A percentile compares a stretch with the other conserved stretches of the same genome.
phyloP scores from a whole-genome alignment of 2,113 vertebrate genomes.

The Entelurus aequoreus region DNA sequence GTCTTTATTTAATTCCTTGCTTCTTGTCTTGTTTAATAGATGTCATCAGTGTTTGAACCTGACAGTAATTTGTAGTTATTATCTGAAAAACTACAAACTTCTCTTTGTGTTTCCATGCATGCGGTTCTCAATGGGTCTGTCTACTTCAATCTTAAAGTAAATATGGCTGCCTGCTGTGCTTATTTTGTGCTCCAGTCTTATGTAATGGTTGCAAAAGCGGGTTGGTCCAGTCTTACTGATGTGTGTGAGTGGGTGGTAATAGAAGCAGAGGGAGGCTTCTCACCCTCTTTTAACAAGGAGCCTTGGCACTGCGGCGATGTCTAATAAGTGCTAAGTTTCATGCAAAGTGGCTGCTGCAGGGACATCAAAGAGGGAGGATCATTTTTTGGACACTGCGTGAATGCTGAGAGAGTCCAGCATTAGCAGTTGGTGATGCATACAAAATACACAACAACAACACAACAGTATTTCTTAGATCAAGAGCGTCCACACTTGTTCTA shows the following conservation, averaged over 20 bases:
- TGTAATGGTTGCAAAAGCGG: constrained; percentile 59
- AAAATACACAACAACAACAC: too few relatives aligned
- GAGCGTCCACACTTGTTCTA: background rate
- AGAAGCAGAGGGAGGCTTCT: constrained; percentile 22
- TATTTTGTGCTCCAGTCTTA: constrained; percentile 22
- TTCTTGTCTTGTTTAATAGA: too few relatives aligned
- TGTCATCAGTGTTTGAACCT: too few relatives aligned
- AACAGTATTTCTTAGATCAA: too few relatives aligned
- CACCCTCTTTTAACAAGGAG: constrained; percentile 33
- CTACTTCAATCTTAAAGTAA: constrained; percentile 8
- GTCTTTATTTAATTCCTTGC: too few relatives aligned
- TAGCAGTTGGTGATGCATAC: too few relatives aligned
- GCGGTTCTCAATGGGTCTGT: background rate
- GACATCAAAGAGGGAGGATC: background rate
- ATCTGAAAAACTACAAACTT: background rate
- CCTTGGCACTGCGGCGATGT: constrained; percentile 26
- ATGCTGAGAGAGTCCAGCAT: too few relatives aligned
- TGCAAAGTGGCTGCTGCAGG: constrained; percentile 22
- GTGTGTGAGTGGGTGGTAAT: constrained; percentile 43
- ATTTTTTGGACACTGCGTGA: constrained; percentile 6
- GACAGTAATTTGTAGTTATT: background rate
- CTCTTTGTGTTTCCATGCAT: constrained; percentile 4
- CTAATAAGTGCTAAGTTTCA: constrained; percentile 31
- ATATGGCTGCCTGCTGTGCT: constrained; percentile 13
- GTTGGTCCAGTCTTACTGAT: constrained; percentile 52